Base-by-base conservation (phyloP, 1,140 invertebrate species). In the Nilaparvata lugens region DNA sequence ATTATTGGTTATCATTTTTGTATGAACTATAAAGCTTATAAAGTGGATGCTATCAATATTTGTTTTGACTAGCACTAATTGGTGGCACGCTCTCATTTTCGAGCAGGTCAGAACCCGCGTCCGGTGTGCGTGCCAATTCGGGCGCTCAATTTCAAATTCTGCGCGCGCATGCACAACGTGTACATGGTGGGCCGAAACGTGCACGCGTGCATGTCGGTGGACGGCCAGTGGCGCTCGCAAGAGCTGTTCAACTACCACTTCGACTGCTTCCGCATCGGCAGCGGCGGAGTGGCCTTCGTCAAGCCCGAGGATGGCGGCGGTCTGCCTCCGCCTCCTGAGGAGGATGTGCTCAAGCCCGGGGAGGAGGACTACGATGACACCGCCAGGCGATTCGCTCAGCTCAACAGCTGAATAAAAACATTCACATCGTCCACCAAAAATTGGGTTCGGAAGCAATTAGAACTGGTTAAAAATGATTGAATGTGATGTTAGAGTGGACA, bases 81-180 rank as follows among this genome's bases (percentile, higher is more conserved):
- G n/a, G n/a, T n/a, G n/a, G n/a, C 25, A 4, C 25, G 25, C 7
- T 28, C 7, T 28, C 3, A 19, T 48, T 48, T 3, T 45, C 19
- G 76, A 75, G 67, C 72, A 83, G 89, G 88, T 5, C 87, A 88
- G 72, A 92, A 91, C 75, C 89, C 90, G 1, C 81, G 80, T 58
- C 89, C 90, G 4, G 76, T 91, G 38, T 93, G 91, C 68, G 80
- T 91, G 48, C 82, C 81, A 31, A 79, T 89, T 28, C 77, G 87
- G 24, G 75, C 91, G 60, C 81, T 82, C 52, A 80, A 82, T 54
- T 78, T 89, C 1, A 79, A 81, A 64, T 76, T 91, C 28, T 93
- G 91, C 67, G 77, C 88, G 11, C 80, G 83, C 68, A 85, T 93
- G 64, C 88, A 88, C 65, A 89, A 93, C 66, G 84, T 93, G 59